Percentiles rank a stretch among this genome's conserved stretches.
phyloP scores from a whole-genome alignment of 2,888 invertebrate species.

The Tetheella fluctuosa region DNA sequence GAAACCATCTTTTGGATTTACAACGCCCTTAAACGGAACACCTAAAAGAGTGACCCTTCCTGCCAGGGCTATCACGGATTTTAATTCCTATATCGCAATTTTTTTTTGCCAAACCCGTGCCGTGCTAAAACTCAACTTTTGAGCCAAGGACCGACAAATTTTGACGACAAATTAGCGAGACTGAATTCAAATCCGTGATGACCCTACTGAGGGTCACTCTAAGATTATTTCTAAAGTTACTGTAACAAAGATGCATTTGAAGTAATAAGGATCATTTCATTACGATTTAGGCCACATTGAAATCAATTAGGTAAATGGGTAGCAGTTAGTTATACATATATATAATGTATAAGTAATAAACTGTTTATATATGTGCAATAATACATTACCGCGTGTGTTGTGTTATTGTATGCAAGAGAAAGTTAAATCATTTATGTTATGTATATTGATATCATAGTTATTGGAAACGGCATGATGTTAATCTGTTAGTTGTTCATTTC shows the following conservation, averaged over 20 bases:
- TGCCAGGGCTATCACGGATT: too few species aligned
- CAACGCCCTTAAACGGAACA: too few species aligned
- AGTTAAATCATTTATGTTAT: not conserved
- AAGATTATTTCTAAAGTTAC: too few species aligned
- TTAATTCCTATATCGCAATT: too few species aligned
- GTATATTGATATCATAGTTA: constrained; percentile 40
- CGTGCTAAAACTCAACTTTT: too few species aligned
- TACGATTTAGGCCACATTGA: not conserved
- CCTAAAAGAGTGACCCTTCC: too few species aligned
- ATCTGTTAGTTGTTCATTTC: constrained; percentile 18
- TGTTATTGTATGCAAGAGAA: constrained; percentile 11
- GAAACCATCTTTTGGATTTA: too few species aligned
- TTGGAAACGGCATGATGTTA: constrained; percentile 44
- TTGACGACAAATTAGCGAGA: too few species aligned
- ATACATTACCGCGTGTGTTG: constrained; percentile 18
- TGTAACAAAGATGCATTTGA: not conserved
- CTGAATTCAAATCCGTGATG: too few species aligned
- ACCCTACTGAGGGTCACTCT: too few species aligned
- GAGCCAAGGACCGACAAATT: too few species aligned
- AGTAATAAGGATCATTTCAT: constrained; percentile 1
- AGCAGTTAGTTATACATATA: not conserved
- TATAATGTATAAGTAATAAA: not conserved
- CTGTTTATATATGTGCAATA: not conserved
- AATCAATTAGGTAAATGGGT: not conserved
- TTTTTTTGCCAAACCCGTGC: too few species aligned